These are phyloP conservation scores for Cercopithecus mona DNA, from an alignment of 2,113 vertebrate species.

Conservation along the genomic window DNA sequence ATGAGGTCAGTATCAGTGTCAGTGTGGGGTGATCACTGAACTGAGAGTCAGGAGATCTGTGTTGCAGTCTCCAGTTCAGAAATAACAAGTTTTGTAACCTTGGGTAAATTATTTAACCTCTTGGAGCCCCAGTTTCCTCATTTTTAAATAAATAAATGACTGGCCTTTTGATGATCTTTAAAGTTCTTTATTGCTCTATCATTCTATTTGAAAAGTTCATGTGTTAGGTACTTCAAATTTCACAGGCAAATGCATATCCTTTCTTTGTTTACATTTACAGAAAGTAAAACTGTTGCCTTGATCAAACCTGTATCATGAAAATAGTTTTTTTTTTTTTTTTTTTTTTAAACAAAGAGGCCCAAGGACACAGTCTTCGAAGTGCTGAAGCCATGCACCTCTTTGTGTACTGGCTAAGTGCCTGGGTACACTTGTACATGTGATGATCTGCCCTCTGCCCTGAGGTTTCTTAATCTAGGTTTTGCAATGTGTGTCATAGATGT, in stretches of 20 bases:
- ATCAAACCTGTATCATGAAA: neutral
- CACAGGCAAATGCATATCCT: neutral
- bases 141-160: constrained; percentile 41
- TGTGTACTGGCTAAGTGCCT: neutral
- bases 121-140: neutral
- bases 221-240: constrained; percentile 8
- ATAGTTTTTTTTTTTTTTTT: neutral
- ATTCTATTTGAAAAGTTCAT: constrained; percentile 39
- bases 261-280: neutral
- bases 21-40: neutral
- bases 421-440: neutral
- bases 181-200: constrained; percentile 13
- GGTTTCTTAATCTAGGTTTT: constrained; percentile 64
- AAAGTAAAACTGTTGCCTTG: constrained; percentile 24
- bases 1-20: neutral
- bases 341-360: neutral
- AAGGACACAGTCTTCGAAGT: neutral
- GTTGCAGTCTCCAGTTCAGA: neutral
- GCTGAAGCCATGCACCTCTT: neutral
- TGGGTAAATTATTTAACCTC: constrained; percentile 27
- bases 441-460: constrained; percentile 38
- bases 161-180: neutral
- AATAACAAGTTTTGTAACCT: neutral
- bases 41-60: neutral
- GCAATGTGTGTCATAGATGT: constrained; percentile 60